phyloP scores from a whole-genome alignment of 2,113 vertebrate species.

The Riparia riparia region DNA sequence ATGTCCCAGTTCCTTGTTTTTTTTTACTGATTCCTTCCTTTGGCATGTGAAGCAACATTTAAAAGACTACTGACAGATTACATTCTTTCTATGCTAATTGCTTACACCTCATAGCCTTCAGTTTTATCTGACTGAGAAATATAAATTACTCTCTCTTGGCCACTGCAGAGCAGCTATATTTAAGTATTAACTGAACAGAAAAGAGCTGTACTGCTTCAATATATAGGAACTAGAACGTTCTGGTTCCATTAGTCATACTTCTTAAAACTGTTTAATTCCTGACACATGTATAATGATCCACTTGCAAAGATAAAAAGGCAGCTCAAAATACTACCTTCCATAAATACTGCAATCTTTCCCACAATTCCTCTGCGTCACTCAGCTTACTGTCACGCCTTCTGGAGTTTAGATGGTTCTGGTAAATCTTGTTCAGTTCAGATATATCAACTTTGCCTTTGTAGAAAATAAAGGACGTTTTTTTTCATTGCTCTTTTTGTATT shows the following conservation, averaged over 20 bases:
- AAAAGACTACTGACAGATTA: background rate
- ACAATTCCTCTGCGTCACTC: slow-evolving; percentile 75
- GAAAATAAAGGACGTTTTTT: slow-evolving; percentile 48
- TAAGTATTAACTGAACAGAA: slow-evolving; percentile 33
- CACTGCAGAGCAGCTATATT: background rate
- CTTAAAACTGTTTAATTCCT: slow-evolving; percentile 37
- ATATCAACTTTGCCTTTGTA: slow-evolving; percentile 89
- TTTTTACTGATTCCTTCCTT: background rate
- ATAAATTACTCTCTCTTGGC: background rate
- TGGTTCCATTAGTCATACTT: slow-evolving; percentile 44
- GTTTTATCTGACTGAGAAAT: background rate
- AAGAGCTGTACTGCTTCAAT: background rate
- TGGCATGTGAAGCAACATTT: background rate
- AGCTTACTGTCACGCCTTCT: slow-evolving; percentile 47
- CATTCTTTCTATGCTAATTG: background rate
- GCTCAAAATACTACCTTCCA: slow-evolving; percentile 89
- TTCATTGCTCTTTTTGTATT: background rate
- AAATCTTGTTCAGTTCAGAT: slow-evolving; percentile 81
- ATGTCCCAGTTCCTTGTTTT: background rate
- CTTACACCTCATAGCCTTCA: background rate
- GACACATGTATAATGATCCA: slow-evolving; percentile 48
- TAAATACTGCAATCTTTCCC: slow-evolving; percentile 80
- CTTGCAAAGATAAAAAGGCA: slow-evolving; percentile 62
- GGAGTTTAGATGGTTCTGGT: slow-evolving; percentile 73
- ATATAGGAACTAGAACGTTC: slow-evolving; percentile 25